Evolutionary conservation across 1,140 invertebrate genomes (phyloP).

Genomic region (Orussus abietinus): DNA sequence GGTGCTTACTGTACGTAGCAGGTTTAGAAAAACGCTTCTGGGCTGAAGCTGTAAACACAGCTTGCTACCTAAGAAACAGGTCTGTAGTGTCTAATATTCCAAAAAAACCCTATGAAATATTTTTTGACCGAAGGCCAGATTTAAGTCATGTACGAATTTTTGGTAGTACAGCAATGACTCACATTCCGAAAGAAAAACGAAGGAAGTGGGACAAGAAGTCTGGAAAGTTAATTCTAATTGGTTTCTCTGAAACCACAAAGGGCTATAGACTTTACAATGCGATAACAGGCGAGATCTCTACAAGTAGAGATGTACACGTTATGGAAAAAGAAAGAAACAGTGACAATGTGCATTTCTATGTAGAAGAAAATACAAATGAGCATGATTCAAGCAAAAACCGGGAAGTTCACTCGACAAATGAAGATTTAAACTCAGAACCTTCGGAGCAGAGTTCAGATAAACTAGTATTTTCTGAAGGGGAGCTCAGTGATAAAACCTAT

Average conservation of each 20-base stretch:
- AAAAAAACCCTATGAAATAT: conserved; percentile 33
- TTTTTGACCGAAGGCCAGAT: conserved; percentile 27
- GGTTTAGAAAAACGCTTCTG: conserved; percentile 30
- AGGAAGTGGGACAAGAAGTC: conserved; percentile 38
- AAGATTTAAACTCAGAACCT: no score
- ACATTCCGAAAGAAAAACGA: conserved; percentile 34
- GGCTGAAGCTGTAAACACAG: conserved; percentile 34
- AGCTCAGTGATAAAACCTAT: no score
- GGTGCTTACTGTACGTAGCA: conserved; percentile 26
- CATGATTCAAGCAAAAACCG: no score
- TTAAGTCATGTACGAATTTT: conserved; percentile 40
- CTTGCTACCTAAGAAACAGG: conserved; percentile 23
- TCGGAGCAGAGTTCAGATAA: no score
- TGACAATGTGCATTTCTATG: no score
- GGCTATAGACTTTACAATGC: conserved; percentile 39
- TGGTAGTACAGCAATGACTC: conserved; percentile 38
- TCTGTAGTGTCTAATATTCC: conserved; percentile 12
- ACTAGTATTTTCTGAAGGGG: no score
- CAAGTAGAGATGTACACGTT: no score
- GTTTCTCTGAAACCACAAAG: conserved; percentile 35
- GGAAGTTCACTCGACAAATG: no score
- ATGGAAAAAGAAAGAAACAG: no score
- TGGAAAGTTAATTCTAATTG: conserved; percentile 34
- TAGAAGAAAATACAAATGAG: no score
- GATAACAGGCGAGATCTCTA: no score